A percentile compares a stretch with the other conserved stretches of the same genome.
phyloP scores from a whole-genome alignment of 2,888 invertebrate genomes.

The Chouioia cunea region DNA sequence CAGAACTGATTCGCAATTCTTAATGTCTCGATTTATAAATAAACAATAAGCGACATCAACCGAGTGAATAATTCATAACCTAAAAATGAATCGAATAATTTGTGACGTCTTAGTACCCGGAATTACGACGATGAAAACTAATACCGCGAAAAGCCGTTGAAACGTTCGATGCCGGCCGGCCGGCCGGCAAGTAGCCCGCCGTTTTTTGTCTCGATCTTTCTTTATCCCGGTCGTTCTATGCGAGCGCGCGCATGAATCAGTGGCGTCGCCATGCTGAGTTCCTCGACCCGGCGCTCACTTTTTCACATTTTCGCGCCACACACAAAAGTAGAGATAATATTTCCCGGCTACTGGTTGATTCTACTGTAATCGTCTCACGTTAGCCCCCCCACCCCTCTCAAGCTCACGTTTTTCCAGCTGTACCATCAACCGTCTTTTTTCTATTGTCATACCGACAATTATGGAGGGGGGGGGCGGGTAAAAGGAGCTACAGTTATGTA shows the following conservation, averaged over 20 bases:
- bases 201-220: slow-evolving; percentile 7
- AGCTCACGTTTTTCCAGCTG: slow-evolving; percentile 19
- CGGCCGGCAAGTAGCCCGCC: slow-evolving; percentile 49
- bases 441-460: background rate
- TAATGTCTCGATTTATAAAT: no score
- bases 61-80: no score
- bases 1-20: no score
- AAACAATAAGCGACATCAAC: no score
- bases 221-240: no score
- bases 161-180: slow-evolving; percentile 39
- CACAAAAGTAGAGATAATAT: background rate
- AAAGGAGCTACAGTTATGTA: background rate
- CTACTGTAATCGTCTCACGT: background rate
- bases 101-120: no score
- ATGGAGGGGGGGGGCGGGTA: background rate
- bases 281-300: slow-evolving; percentile 18
- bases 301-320: slow-evolving; percentile 1
- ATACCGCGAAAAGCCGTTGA: slow-evolving; percentile 52
- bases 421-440: slow-evolving; percentile 39
- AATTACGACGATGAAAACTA: no score
- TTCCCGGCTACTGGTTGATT: background rate
- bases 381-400: background rate
- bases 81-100: no score
- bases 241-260: background rate
- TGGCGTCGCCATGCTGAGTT: slow-evolving; percentile 36